Conservation (phyloP, 1,140 invertebrate genomes). For the Brachionus rotundiformis region DNA sequence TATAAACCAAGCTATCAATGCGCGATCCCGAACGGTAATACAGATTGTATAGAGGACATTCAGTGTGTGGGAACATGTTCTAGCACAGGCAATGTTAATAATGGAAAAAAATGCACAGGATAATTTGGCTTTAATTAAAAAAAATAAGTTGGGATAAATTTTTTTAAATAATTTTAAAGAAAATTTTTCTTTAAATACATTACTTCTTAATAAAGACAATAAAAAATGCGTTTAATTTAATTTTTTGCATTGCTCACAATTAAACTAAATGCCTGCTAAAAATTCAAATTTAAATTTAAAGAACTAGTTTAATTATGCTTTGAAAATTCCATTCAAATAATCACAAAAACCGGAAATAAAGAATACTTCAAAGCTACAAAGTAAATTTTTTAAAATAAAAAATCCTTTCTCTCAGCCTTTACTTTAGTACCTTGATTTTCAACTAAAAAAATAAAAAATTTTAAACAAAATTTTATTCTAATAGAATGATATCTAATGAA, state of each 20-base stretch:
- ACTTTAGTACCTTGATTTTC: neutral
- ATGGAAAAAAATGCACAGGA: neutral
- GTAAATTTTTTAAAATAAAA: neutral
- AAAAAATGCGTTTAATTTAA: neutral
- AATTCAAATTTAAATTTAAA: neutral
- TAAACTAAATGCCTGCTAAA: neutral
- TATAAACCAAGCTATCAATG: neutral
- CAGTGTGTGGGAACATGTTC: neutral
- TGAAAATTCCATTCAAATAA: neutral
- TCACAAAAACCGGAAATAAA: neutral
- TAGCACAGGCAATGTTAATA: neutral
- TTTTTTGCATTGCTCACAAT: neutral
- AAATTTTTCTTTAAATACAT: neutral
- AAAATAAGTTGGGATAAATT: no score
- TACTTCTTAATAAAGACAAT: neutral
- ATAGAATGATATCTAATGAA: slow-evolving; percentile 26
- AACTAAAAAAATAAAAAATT: no score
- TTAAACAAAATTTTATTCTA: no score
- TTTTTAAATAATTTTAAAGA: no score
- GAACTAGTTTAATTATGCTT: slow-evolving; percentile 15
- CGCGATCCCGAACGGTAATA: neutral
- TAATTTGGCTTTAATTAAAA: neutral
- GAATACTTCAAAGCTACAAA: neutral
- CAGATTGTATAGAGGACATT: neutral
- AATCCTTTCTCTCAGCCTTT: no score